Conservation (phyloP, 2,797 vertebrate genomes). For the Cephalopachus bancanus region DNA sequence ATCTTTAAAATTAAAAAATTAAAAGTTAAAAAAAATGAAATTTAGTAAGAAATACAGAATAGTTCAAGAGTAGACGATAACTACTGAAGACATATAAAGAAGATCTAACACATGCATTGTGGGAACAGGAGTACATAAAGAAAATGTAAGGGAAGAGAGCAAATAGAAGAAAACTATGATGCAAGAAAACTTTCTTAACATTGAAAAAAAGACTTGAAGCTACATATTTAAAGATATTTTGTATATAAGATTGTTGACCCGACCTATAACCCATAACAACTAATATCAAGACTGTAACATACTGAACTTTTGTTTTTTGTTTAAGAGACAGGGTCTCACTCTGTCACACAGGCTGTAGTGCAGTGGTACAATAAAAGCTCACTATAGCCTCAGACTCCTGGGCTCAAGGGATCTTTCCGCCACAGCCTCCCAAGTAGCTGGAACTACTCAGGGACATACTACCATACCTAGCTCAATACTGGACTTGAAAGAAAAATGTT, state of each 20-base stretch:
- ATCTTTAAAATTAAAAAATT: too few relatives aligned
- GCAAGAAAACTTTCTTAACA: neutral
- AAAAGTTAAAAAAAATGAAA: too few relatives aligned
- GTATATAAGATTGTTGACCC: neutral
- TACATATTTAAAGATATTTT: neutral
- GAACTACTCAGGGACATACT: too few relatives aligned
- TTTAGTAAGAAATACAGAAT: neutral
- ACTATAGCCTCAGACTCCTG: too few relatives aligned
- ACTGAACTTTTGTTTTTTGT: neutral
- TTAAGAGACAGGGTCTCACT: too few relatives aligned
- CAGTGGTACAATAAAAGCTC: too few relatives aligned
- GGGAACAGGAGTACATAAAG: neutral
- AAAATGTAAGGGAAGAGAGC: neutral
- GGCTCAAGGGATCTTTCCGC: too few relatives aligned
- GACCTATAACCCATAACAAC: neutral
- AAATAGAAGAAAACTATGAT: neutral
- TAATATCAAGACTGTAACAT: neutral
- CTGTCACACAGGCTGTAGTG: too few relatives aligned
- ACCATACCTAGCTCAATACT: too few relatives aligned
- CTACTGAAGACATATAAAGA: neutral
- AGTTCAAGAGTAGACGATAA: neutral
- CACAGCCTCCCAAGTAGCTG: too few relatives aligned
- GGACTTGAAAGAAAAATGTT: too few relatives aligned
- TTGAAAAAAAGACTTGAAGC: neutral
- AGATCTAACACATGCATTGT: neutral